Percentiles rank a stretch among this genome's conserved stretches.
phyloP scores from a whole-genome alignment of 2,888 invertebrate genomes.

The Steinernema scapterisci region DNA sequence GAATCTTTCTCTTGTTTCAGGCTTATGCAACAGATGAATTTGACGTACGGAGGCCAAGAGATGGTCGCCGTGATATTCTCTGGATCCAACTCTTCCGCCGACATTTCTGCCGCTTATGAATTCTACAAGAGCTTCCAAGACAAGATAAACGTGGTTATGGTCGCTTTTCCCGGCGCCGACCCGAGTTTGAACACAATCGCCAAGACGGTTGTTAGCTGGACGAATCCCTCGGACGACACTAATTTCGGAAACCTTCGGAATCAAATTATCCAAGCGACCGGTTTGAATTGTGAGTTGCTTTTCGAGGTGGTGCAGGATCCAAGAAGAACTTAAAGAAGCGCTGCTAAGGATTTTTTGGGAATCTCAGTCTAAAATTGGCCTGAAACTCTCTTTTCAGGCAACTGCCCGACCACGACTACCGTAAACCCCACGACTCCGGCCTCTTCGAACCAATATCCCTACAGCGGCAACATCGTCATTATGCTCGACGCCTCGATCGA shows the following conservation, averaged over 20 bases:
- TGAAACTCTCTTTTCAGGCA: no score
- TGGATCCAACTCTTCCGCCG: not conserved
- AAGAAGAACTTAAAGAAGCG: no score
- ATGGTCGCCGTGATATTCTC: not conserved
- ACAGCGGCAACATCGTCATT: not conserved
- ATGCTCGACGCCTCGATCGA: constrained; percentile 9
- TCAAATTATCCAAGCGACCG: not conserved
- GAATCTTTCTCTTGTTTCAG: not conserved
- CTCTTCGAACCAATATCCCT: not conserved
- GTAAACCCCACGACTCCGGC: no score
- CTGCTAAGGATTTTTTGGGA: no score
- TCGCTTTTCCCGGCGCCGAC: not conserved
- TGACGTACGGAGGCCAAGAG: not conserved
- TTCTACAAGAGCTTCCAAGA: not conserved
- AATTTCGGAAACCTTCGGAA: not conserved
- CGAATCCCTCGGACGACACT: not conserved
- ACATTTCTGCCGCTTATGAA: not conserved
- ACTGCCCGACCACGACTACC: not conserved
- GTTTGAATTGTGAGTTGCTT: not conserved
- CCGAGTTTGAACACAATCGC: not conserved
- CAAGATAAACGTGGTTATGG: not conserved
- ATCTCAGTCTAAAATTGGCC: no score
- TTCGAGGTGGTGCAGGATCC: no score
- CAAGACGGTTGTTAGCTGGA: not conserved
- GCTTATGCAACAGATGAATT: not conserved